These are phyloP conservation scores for Petrophora chlorosata DNA, from an alignment of 2,888 invertebrate species.

Conservation along the genomic window DNA sequence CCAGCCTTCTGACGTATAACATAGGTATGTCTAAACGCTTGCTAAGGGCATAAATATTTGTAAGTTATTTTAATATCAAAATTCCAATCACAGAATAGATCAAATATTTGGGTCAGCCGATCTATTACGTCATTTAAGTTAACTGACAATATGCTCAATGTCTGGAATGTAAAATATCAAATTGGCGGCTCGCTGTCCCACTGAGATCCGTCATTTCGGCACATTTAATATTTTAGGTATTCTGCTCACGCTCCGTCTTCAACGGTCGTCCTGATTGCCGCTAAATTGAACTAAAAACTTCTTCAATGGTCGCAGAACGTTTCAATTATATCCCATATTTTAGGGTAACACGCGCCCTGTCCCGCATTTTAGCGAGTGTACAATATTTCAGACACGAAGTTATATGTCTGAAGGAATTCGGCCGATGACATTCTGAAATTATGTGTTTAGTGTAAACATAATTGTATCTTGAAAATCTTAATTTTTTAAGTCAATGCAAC, in stretches of 20 bases:
- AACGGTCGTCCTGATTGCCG: conserved; percentile 83
- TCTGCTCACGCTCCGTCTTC: conserved; percentile 80
- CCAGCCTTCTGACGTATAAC: no score
- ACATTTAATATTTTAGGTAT: conserved; percentile 80
- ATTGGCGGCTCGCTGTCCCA: conserved; percentile 65
- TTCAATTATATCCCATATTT: conserved; percentile 75
- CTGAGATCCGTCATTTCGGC: conserved; percentile 63
- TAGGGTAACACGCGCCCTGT: conserved; percentile 43
- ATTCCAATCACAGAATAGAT: conserved; percentile 3
- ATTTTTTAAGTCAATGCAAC: no score
- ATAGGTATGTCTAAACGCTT: no score
- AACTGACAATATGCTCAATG: conserved; percentile 26
- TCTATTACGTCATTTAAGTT: conserved; percentile 9
- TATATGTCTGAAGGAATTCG: no score
- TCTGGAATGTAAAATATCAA: conserved; percentile 60
- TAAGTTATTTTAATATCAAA: not conserved
- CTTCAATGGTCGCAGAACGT: conserved; percentile 78
- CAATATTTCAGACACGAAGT: not conserved
- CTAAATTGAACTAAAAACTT: conserved; percentile 84
- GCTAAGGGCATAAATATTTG: no score
- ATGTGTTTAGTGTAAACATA: no score
- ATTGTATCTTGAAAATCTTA: no score
- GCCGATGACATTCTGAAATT: no score
- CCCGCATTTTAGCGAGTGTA: conserved; percentile 13
- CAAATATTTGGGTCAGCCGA: conserved; percentile 20